Base-by-base conservation (phyloP, 1,140 invertebrate genomes). In the Habropoda laboriosa region DNA sequence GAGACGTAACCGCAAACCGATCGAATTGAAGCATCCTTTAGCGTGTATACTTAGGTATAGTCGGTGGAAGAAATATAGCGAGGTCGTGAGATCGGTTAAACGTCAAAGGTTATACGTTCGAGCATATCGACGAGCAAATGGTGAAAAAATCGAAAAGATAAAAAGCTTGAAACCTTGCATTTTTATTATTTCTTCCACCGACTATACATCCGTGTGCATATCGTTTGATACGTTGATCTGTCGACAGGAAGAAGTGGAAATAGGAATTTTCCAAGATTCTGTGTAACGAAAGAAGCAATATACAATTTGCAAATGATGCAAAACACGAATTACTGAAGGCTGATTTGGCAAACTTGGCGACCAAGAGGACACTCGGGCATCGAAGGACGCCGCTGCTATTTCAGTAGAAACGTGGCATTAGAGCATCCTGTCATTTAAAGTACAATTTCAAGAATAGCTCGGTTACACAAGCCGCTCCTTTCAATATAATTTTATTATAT, bases 361-460 rank as follows among this genome's bases (percentile, higher is more conserved):
- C 79, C 40, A 16, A 51, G 55, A 82, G 51, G 75, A 88, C 57
- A 67, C 76, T 75, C 30, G 71, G 38, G 40, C 38, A n/a, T 49
- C 63, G 83, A 86, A 88, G 81, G 81, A 84, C 77, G 76, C 24
- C 71, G 53, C 18, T 60, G 73, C 73, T 88, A 86, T 87, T 86
- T 87, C 60, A 53, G 79, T 78, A 63, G 27, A 85, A 79, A 85
- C 55, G 57, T 32, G 66, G 45, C 45, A 80, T 83, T 45, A 73
- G 67, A 61, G 18, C 58, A 70, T 81, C 63, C 30, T 73, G 61
- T 83, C 72, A 13, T 55, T 83, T 81, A 45, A 51, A 51, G 57
- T 71, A 30, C 64, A 58, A 35, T 80, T 45, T 35, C 63, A 38
- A 79, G 78, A 82, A 83, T 80, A 80, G 66, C 81, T 30, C 32